phyloP scores from a whole-genome alignment of 2,113 vertebrate genomes.

The Cairina moschata region DNA sequence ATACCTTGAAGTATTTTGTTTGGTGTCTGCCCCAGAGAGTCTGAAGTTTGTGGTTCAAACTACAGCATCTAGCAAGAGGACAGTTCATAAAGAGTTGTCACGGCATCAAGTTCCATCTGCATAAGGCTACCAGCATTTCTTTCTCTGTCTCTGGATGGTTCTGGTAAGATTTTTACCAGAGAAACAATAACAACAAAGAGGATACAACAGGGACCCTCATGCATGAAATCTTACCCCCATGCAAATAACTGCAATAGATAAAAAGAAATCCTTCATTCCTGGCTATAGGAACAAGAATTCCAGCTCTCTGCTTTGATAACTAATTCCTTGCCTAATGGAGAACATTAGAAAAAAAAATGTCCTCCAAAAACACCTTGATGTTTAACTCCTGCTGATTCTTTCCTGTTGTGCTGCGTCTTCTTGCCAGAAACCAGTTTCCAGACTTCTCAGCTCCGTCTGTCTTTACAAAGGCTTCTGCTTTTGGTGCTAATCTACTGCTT shows the following conservation, averaged over 20 bases:
- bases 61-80: not conserved
- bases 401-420: accelerated
- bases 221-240: not conserved
- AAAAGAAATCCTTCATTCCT: not conserved
- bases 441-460: not conserved
- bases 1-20: not conserved
- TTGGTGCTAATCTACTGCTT: not conserved
- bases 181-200: not conserved
- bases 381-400: constrained; percentile 5
- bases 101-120: not conserved
- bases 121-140: not conserved
- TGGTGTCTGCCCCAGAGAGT: not conserved
- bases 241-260: not conserved
- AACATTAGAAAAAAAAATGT: not conserved
- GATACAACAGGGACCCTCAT: not conserved
- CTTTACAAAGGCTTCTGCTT: not conserved
- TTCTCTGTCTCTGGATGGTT: not conserved
- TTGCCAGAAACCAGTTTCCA: not conserved
- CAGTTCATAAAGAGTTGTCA: not conserved
- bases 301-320: not conserved
- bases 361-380: not conserved
- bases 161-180: not conserved
- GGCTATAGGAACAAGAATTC: not conserved
- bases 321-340: constrained; percentile 10
- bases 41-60: not conserved